Conservation (phyloP, 2,888 invertebrate species). For the Caenorhabditis sulstoni region DNA sequence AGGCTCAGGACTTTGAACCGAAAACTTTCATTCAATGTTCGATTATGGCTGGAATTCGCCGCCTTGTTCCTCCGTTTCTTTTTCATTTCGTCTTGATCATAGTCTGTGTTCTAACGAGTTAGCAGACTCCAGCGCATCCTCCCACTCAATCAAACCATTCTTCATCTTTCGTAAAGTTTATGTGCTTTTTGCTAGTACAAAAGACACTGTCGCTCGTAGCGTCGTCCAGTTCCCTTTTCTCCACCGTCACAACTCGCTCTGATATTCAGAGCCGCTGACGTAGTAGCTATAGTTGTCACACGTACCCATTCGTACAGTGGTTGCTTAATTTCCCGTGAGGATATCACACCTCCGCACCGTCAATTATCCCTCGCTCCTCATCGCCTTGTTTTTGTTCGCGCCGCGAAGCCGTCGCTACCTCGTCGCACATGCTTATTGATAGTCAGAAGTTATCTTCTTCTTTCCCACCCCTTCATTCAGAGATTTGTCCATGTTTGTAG, state of each 20-base stretch:
- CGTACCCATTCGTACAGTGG: neutral
- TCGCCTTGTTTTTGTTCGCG: constrained; percentile 20
- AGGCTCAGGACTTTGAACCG: too few species aligned
- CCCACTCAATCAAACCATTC: constrained; percentile 11
- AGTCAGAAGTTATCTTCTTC: constrained; percentile 16
- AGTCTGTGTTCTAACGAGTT: neutral
- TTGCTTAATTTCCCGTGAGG: constrained; percentile 25
- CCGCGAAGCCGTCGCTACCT: constrained; percentile 15
- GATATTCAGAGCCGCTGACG: too few species aligned
- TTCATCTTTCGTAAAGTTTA: neutral
- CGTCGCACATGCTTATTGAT: constrained; percentile 14
- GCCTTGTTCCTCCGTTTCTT: too few species aligned
- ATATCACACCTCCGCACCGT: constrained; percentile 7
- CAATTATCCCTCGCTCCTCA: constrained; percentile 20
- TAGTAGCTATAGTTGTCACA: too few species aligned
- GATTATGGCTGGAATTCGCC: too few species aligned
- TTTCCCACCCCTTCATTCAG: neutral
- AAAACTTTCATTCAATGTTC: too few species aligned
- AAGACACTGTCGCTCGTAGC: too few species aligned
- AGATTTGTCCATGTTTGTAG: neutral
- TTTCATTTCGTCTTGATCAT: constrained; percentile 13
- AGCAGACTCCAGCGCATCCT: constrained; percentile 21
- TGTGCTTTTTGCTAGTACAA: too few species aligned
- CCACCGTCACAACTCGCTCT: too few species aligned
- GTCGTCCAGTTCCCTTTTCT: too few species aligned